Percentiles rank a stretch among this genome's conserved stretches.
These are phyloP conservation scores for Empidonax traillii DNA, from an alignment of 2,113 vertebrate genomes.

Conservation along the genomic window DNA sequence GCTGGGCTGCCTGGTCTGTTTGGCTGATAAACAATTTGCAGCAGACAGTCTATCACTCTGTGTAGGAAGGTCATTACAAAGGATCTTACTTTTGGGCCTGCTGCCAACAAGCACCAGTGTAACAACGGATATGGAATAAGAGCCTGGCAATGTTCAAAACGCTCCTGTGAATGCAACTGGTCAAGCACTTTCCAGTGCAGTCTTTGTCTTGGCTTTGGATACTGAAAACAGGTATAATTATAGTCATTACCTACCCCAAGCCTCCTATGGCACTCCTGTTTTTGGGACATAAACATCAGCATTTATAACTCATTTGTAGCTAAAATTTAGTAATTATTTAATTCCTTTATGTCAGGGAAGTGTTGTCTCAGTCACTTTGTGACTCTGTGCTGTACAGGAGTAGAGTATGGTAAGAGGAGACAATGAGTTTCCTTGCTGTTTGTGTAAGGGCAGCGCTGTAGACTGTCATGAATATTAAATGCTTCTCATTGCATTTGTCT, in stretches of 20 bases:
- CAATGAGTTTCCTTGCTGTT: not conserved
- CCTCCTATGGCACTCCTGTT: not conserved
- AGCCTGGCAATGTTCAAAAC: fast-evolving
- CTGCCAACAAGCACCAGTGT: not conserved
- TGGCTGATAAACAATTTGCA: not conserved
- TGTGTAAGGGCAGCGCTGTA: not conserved
- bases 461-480: not conserved
- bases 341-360: not conserved
- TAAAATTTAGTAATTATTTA: not conserved
- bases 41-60: not conserved
- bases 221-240: fast-evolving
- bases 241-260: fast-evolving
- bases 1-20: not conserved
- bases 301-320: not conserved
- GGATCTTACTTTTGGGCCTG: not conserved
- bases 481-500: not conserved
- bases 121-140: not conserved
- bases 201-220: not conserved
- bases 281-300: not conserved
- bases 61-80: not conserved
- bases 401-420: not conserved
- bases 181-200: not conserved
- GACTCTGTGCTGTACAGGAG: not conserved
- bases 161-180: fast-evolving
- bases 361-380: not conserved